Evolutionary conservation across 2,113 vertebrate genomes (phyloP), one percentile per base, ranked within the genome.

Genomic region (Misgurnus mizolepis): DNA sequence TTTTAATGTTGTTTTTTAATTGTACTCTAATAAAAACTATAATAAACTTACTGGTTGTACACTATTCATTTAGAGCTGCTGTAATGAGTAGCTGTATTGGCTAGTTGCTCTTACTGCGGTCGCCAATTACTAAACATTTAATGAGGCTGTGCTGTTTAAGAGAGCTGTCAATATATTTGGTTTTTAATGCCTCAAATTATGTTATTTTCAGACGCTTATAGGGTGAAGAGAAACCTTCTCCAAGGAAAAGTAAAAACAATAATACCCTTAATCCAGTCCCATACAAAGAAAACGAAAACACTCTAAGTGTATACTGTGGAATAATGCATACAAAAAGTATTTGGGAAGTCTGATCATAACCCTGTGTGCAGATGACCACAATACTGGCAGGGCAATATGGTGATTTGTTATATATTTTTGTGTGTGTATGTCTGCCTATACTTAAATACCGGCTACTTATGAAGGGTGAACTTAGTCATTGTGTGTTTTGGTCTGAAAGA

Each of bases 1-100:
- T 83, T 72, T 81, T 61, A 10, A 68, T 76, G 71, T 58, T 83
- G 72, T 77, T 82, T 78, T 85, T 84, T 67, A 34, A 81, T 65
- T 79, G 68, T 41, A 43, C 56, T 66, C 60, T 41, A 61, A 34
- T 34, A 34, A 34, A 34, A 34, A 34, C 27, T 74, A 67, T 78
- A 56, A 68, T 68, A 82, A 72, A 64, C 47, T 12, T 68, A 72
- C 72, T 80, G 78, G 77, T 80, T 78, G 61, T 67, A 73, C 43
- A 67, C 68, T 64, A 85, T 83, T 83, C 22, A 80, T 85, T 83
- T 78, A 77, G 47, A 77, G 64, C 53, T 64, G 18, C 41, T 75
- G 55, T 76, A 79, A 83, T 85, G 68, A 69, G 61, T 68, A 83
- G 62, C 64, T 73, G 18, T 64, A 62, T 66, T 69, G 68, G 67